A percentile compares a stretch with the other conserved stretches of the same genome.
These are phyloP conservation scores for Cheumatopsyche charites DNA, from an alignment of 1,140 invertebrate genomes.

Conservation along the genomic window DNA sequence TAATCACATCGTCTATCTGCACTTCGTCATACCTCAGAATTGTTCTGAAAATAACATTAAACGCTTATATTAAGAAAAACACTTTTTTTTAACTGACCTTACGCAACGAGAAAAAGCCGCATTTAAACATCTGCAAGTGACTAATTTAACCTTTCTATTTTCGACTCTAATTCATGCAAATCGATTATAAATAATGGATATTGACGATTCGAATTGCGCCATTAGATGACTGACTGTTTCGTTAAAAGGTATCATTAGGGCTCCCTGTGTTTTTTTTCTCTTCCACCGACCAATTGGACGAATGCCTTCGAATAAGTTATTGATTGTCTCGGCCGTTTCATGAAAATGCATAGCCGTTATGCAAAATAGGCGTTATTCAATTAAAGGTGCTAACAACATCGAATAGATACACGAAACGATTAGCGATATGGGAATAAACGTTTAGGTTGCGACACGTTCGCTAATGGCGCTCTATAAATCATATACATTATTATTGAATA, in stretches of 20 bases:
- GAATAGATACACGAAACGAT: constrained; percentile 11
- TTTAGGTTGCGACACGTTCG: constrained; percentile 27
- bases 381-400: constrained; percentile 34
- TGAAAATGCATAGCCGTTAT: constrained; percentile 23
- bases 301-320: not conserved
- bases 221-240: constrained; percentile 2
- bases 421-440: not conserved
- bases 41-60: not conserved
- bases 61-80: no score
- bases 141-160: no score
- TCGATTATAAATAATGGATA: no score
- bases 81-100: no score
- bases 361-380: constrained; percentile 35
- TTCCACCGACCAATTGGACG: not conserved
- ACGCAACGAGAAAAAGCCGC: no score
- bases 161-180: no score
- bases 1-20: not conserved
- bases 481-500: not conserved
- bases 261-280: not conserved
- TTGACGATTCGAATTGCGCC: not conserved
- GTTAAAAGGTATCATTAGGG: constrained; percentile 23
- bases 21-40: not conserved
- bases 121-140: no score
- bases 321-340: constrained; percentile 22
- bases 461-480: constrained; percentile 2